Conservation (phyloP, 2,888 invertebrate genomes). For the Thelaira solivaga region DNA sequence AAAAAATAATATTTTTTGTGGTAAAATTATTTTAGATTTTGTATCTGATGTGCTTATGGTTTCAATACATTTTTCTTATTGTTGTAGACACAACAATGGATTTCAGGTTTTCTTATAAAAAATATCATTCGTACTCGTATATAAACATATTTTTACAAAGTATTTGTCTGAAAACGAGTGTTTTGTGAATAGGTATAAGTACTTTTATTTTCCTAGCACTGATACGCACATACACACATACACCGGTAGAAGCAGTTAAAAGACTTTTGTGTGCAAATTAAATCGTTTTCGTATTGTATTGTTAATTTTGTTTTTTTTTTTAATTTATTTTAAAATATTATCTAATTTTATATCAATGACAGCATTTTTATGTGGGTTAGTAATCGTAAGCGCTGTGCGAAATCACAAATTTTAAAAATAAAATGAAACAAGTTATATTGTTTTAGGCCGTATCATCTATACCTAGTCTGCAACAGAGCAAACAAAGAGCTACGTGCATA, state of each 20-base stretch:
- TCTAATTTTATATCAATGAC: conserved; percentile 26
- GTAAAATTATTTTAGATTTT: conserved; percentile 1
- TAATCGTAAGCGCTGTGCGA: background rate
- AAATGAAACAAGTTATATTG: too few species aligned
- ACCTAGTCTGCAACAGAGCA: too few species aligned
- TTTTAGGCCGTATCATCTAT: too few species aligned
- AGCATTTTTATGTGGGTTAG: conserved; percentile 24
- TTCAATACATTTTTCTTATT: background rate
- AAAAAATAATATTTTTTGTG: too few species aligned
- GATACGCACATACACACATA: too few species aligned
- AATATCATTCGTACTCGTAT: background rate
- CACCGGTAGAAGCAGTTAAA: conserved; percentile 17
- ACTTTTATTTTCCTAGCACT: too few species aligned
- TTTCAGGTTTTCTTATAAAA: background rate
- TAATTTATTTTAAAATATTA: conserved; percentile 16
- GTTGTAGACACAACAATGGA: conserved; percentile 16
- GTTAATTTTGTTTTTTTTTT: background rate
- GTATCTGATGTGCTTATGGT: background rate
- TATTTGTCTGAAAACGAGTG: too few species aligned
- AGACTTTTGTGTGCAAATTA: conserved; percentile 43
- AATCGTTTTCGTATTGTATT: background rate
- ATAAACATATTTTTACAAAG: too few species aligned
- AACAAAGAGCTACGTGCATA: too few species aligned
- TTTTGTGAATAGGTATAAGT: too few species aligned
- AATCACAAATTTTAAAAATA: background rate